phyloP scores from a whole-genome alignment of 2,113 vertebrate species.

The Mesitornis unicolor region DNA sequence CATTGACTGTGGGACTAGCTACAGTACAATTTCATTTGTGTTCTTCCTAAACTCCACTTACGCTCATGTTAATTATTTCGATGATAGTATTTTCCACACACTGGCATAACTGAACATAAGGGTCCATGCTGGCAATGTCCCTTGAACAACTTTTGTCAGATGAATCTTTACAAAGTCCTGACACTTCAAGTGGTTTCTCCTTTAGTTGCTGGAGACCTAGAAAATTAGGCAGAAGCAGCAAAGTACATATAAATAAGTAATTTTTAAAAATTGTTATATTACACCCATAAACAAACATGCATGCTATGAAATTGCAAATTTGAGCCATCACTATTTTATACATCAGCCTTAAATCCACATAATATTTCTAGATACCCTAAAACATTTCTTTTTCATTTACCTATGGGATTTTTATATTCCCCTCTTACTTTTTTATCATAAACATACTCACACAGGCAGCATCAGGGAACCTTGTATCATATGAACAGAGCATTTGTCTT shows the following conservation, averaged over 20 bases:
- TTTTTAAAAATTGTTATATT: fast-evolving
- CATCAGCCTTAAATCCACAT: background rate
- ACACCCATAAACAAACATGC: fast-evolving
- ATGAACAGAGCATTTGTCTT: background rate
- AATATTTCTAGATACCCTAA: background rate
- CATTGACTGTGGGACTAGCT: background rate
- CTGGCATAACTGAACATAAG: conserved; percentile 92
- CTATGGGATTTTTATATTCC: background rate
- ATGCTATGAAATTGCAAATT: background rate
- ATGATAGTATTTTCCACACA: conserved; percentile 92
- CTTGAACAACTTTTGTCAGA: conserved; percentile 75
- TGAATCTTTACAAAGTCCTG: conserved; percentile 71
- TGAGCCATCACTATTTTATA: background rate
- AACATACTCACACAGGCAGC: background rate
- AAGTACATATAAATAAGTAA: background rate
- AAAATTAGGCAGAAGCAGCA: background rate
- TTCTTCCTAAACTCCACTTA: conserved; percentile 76
- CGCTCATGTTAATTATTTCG: conserved; percentile 92
- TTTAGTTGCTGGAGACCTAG: conserved; percentile 91
- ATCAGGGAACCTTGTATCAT: background rate
- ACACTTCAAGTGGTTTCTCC: conserved; percentile 80
- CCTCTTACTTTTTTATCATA: background rate
- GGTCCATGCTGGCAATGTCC: conserved; percentile 81
- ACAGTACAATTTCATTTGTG: background rate
- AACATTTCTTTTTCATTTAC: background rate